Base-by-base conservation (phyloP, 1,140 invertebrate genomes). In the Cecropterus lyciades region DNA sequence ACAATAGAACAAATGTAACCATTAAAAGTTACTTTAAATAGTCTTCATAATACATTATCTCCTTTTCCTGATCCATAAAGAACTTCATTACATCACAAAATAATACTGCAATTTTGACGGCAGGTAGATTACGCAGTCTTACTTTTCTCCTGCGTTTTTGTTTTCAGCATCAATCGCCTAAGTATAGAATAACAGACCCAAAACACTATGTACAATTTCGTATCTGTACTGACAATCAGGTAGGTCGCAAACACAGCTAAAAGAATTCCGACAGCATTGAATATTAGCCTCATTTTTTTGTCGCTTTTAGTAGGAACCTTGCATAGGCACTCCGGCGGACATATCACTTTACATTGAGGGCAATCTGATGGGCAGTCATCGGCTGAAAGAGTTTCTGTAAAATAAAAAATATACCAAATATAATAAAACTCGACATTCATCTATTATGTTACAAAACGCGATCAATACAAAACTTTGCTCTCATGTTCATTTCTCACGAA, bases 181-280 rank as follows among this genome's bases (percentile, higher is more conserved):
- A 89, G 64, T 6, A 91, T 73, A 4, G 88, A 91, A 17, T 87
- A 91, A 14, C 62, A 69, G 0, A 91, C 60, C 88, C 88, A 91
- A 53, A 91, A 88, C 13, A 87, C 62, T 11, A 91, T 66, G 55
- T 89, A 91, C 4, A 88, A 53, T 7, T 84, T 87, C 6, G 88
- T 85, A 56, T 91, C 80, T 5, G 82, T 83, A n/a, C 70, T 85
- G 0, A 89, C 69, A 14, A 91, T 82, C 70, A 91, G 57, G 46
- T 89, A 91, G 5, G 81, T 80, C 0, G 87, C 88, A 20, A 86
- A 56, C 2, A 88, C 33, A 0, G 87, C 87, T 4, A 86, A 55
- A 0, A 89, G 11, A 7, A 91, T 84, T 2, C 88, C 87, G 3
- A 84, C 15, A 1, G 74, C 77, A 8, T 82, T 87, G 40, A 88